A percentile compares a stretch with the other conserved stretches of the same genome.
Evolutionary conservation across 2,888 invertebrate genomes (phyloP).

Genomic region (Elysia crispata): DNA sequence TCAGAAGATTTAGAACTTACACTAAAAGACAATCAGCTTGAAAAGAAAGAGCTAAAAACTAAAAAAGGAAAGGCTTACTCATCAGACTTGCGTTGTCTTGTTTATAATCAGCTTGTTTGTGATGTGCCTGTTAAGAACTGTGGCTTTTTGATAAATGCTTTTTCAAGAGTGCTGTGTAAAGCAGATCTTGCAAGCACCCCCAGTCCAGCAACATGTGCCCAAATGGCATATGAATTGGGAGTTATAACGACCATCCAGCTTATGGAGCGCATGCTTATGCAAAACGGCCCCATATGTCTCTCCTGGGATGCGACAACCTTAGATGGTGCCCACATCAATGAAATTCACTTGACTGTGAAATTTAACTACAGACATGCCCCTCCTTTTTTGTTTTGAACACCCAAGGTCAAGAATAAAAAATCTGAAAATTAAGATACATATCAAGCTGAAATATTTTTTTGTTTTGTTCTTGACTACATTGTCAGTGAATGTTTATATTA

Average conservation of each 20-base stretch:
- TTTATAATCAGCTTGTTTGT: not conserved
- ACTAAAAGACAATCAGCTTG: too few species aligned
- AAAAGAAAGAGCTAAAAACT: too few species aligned
- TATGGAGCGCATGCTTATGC: conserved; percentile 3
- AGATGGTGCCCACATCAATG: conserved; percentile 20
- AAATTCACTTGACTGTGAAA: conserved; percentile 28
- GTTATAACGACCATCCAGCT: conserved; percentile 16
- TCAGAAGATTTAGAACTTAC: too few species aligned
- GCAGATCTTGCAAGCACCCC: not conserved
- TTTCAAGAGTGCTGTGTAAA: not conserved
- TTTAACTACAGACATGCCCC: too few species aligned
- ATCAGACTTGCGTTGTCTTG: not conserved
- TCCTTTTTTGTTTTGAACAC: too few species aligned
- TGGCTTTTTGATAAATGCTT: not conserved
- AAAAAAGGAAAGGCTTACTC: too few species aligned
- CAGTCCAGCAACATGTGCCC: conserved; percentile 17
- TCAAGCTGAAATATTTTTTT: too few species aligned
- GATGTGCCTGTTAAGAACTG: not conserved
- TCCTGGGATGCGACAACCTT: conserved; percentile 30
- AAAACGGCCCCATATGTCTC: not conserved
- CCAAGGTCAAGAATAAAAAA: too few species aligned
- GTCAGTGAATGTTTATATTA: too few species aligned
- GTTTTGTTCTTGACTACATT: too few species aligned
- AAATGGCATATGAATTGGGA: conserved; percentile 35
- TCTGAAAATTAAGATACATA: too few species aligned